Base-by-base conservation (phyloP, 2,888 invertebrate genomes). In the Myathropa florea region DNA sequence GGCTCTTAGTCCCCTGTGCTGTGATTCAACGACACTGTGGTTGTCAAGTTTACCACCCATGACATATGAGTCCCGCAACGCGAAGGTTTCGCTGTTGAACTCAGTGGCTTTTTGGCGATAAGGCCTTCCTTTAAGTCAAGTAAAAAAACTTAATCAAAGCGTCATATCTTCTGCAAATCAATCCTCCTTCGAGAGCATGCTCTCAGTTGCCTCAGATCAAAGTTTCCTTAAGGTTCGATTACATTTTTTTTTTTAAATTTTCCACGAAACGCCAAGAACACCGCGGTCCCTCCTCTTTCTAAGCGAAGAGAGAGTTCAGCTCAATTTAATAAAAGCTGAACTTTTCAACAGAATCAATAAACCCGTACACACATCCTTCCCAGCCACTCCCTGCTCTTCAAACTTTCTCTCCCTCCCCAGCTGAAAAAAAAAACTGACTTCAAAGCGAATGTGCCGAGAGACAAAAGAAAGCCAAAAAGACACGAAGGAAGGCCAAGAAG, bases 401-500 rank as follows among this genome's bases (percentile, higher is more conserved):
- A 46, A 18, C 18, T 7, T 18, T 18, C 46, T 4, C 14, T n/a
- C 2, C n/a, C 39, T n/a, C 18, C 18, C 6, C 46, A 18, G 0
- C 0, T 18, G 18, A 4, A 18, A 3, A 18, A 1, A n/a, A 18
- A 18, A 3, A 7, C 18, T 2, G 7, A 46, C 46, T 18, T 46
- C 46, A 46, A 46, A 46, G 46, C 18, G 46, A 46, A 46, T 46
- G 6, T 14, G 46, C 46, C 46, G 46, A 46, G 46, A 46, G 46
- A 46, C 46, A 46, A 46, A n/a, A 57, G 57, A 57, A 57, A 57
- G n/a, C 57, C 57, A 3, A 23, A 53, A 57, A 57, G 24, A 57
- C 23, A 57, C 24, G 57, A 24, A 23, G 60, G 36, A 73, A 55
- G 24, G 76, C 63, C 70, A 71, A 55, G 63, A 70, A 57, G 57